phyloP scores from a whole-genome alignment of 2,797 vertebrate genomes.

The Chromis chromis region DNA sequence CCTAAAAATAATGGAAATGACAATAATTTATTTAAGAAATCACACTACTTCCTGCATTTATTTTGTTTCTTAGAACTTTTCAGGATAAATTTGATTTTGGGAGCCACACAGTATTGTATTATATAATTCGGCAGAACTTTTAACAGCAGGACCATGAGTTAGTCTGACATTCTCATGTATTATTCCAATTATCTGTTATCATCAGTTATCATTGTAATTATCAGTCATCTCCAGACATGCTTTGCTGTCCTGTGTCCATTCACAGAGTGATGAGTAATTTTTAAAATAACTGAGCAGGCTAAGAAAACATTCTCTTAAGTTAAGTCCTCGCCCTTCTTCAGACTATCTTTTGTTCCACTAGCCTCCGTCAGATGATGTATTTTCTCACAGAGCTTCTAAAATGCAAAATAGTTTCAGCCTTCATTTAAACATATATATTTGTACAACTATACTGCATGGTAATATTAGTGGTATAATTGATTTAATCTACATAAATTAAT shows the following conservation, averaged over 20 bases:
- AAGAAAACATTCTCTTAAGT: background rate
- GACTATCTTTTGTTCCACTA: background rate
- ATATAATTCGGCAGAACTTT: background rate
- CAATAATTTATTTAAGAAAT: background rate
- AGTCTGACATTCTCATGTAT: constrained; percentile 1
- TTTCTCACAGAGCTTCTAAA: constrained; percentile 7
- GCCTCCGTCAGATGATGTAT: background rate
- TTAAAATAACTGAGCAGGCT: background rate
- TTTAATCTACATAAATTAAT: background rate
- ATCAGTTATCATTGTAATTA: background rate
- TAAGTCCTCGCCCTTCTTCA: constrained; percentile 1
- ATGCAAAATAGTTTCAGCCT: background rate
- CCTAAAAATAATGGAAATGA: background rate
- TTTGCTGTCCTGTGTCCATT: background rate
- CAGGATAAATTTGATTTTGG: background rate
- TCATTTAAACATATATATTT: background rate
- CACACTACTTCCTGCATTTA: background rate
- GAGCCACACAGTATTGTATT: background rate
- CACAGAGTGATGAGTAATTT: background rate
- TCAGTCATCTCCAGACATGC: background rate
- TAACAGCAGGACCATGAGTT: background rate
- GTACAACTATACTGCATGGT: no score
- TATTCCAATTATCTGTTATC: background rate
- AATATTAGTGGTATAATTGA: background rate
- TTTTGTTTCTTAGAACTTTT: background rate